Conservation (phyloP, 2,888 invertebrate genomes). For the Sclerodermus sp. region DNA sequence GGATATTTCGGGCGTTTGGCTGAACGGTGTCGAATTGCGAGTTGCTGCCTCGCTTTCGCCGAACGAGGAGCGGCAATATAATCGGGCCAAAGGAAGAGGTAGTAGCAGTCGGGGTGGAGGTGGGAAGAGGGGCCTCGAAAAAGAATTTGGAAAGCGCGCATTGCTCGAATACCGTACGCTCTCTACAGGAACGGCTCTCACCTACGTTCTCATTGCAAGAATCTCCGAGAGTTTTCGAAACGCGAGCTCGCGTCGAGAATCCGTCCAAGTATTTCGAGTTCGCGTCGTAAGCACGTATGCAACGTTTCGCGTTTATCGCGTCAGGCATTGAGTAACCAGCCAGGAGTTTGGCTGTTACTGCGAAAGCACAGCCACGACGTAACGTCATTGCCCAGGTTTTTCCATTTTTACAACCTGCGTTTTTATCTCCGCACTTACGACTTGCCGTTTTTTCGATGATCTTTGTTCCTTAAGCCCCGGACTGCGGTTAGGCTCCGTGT, state of each 20-base stretch:
- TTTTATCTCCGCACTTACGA: too few species aligned
- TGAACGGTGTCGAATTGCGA: constrained; percentile 21
- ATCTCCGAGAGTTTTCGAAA: constrained; percentile 24
- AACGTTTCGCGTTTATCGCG: constrained; percentile 3
- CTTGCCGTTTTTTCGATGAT: too few species aligned
- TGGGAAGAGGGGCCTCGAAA: constrained; percentile 10
- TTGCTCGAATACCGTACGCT: constrained; percentile 28
- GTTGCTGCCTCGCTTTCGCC: constrained; percentile 16
- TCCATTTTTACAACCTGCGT: too few species aligned
- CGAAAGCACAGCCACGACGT: too few species aligned
- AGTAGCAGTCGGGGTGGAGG: not conserved
- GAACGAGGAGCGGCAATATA: constrained; percentile 10
- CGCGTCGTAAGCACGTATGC: constrained; percentile 7
- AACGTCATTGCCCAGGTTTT: too few species aligned
- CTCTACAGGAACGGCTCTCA: constrained; percentile 2
- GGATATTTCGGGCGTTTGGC: constrained; percentile 24
- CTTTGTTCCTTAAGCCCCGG: too few species aligned
- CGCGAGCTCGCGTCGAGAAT: constrained; percentile 21
- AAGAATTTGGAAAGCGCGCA: constrained; percentile 29
- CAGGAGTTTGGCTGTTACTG: too few species aligned
- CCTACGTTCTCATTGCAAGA: too few species aligned
- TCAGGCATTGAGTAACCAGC: not conserved
- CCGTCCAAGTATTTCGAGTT: constrained; percentile 24
- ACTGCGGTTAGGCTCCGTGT: too few species aligned
- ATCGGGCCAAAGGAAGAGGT: not conserved